Base-by-base conservation (phyloP, 2,113 vertebrate genomes). In the Odocoileus virginianus region DNA sequence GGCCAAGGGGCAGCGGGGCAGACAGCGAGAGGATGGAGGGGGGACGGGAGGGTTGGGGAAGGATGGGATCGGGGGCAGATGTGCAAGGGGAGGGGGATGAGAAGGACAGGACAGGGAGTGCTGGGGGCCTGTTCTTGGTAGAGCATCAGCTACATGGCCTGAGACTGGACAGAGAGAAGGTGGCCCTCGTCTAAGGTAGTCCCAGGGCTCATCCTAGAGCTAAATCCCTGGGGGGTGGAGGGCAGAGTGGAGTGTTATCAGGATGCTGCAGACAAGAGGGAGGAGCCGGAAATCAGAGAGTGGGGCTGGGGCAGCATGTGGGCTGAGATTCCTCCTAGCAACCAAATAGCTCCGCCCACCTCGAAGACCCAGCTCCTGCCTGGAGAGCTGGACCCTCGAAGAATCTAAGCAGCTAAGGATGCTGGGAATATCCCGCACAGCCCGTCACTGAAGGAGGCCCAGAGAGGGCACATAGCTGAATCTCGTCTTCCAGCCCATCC, bases 361-460 rank as follows among this genome's bases (percentile, higher is more conserved):
- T 96, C 47, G 84, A 96, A 93, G 97, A 78, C 88, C 97, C 91
- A 92, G 95, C 40, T 97, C 96, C 96, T 47, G 96, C 94, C 97
- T 87, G 82, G 97, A 93, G 92, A 89, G 60, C 84, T 19, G 58
- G 71, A 76, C 71, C 40, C 40, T 76, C 0, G 23, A 57, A 8
- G 60, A 58, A 64, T 15, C 36, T 25, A 27, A 78, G 82, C 86
- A 40, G 50, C 91, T 79, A 82, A 92, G 84, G 55, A 78, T 86
- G 78, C 92, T 96, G 96, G 95, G 95, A 90, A 36, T 61, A 82
- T 83, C 76, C 57, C 2, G 0, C 0, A 2, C 25, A 2, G 16
- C 19, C 40, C 16, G 2, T 54, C 52, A 1, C 14, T 43, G 40
- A 40, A 50, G 27, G 43, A 67, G 60, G 55, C 67, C 52, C 54